Base-by-base conservation (phyloP, 2,888 invertebrate genomes). In the Hemaris fuciformis region DNA sequence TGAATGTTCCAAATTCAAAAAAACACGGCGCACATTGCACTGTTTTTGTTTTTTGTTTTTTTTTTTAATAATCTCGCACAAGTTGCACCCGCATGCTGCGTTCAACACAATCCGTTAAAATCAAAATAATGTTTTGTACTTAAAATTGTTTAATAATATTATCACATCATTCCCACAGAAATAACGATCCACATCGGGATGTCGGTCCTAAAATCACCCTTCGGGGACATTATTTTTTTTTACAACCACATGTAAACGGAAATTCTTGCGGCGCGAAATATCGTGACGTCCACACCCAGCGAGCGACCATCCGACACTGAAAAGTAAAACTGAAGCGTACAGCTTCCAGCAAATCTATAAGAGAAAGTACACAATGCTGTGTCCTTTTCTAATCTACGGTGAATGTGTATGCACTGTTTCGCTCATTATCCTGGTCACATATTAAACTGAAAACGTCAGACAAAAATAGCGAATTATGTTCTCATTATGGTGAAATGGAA, bases 341-440 rank as follows among this genome's bases (percentile, higher is more conserved):
- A 81, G 87, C 83, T 87, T 88, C 88, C 85, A 85, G 85, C 84
- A 88, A 87, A 91, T 91, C 91, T 89, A 90, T 89, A 90, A 83
- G 83, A 81, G 87, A 87, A 86, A 85, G 83, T 85, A 85, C 81
- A 85, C 77, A 82, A 73, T 74, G 64, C 31, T 43, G 73, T 58
- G 61, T 88, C 87, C 72, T 70, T 75, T 64, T 88, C 81, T 61
- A 63, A 64, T 75, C 3, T 25, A 53, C 56, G 22, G 42, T 53
- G 34, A 63, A 56, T 61, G 43, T 41, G 61, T 76, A 71, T 57
- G n/a, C 18, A 18, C 69, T 60, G 38, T 85, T 84, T 72, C 77
- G 18, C 63, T 87, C 78, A 71, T 83, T 84, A 84, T 84, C 85
- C 85, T 84, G 80, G 74, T 75, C 73, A 71, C 67, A 69, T 66